phyloP scores from a whole-genome alignment of 2,113 vertebrate genomes.

The Numenius arquata region DNA sequence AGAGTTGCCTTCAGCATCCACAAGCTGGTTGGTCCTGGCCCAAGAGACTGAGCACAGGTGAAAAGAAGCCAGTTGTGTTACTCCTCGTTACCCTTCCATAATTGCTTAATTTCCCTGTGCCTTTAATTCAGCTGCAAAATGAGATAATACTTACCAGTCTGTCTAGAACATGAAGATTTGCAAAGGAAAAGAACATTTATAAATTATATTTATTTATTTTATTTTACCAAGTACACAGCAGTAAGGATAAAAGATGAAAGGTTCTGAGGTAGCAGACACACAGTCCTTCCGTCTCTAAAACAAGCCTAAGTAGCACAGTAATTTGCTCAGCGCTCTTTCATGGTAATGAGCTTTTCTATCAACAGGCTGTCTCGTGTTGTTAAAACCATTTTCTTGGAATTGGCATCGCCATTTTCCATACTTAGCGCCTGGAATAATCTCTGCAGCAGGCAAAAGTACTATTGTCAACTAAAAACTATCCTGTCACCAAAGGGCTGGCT shows the following conservation, averaged over 20 bases:
- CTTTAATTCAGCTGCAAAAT: background rate
- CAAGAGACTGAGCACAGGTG: background rate
- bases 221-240: background rate
- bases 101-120: background rate
- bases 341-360: background rate
- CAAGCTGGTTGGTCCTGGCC: background rate
- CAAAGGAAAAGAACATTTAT: background rate
- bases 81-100: background rate
- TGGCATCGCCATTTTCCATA: background rate
- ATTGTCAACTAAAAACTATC: background rate
- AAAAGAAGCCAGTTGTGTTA: background rate
- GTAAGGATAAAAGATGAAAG: background rate
- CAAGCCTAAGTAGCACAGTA: background rate
- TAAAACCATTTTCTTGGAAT: background rate
- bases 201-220: background rate
- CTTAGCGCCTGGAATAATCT: background rate
- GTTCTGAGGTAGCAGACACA: background rate
- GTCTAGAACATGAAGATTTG: background rate
- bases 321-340: background rate
- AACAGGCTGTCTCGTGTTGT: background rate
- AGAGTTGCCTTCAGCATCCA: background rate
- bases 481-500: background rate
- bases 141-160: background rate
- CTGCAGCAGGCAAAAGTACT: background rate
- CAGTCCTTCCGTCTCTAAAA: background rate